Evolutionary conservation across 2,888 invertebrate genomes (phyloP), one percentile per base, ranked within the genome.

Genomic region (Ptilodon capucinus): DNA sequence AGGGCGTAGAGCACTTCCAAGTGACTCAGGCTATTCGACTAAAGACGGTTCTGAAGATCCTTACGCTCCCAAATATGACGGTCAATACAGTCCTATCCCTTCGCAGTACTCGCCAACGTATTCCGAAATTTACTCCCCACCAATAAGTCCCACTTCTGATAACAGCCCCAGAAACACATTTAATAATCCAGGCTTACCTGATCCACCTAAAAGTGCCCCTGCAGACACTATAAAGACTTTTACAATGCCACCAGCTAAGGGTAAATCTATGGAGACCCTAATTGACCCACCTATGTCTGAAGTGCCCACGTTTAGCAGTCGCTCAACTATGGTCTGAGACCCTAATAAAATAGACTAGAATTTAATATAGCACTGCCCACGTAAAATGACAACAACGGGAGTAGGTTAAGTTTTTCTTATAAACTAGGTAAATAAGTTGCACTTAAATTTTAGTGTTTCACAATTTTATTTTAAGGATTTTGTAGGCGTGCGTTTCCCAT

Each of bases 1-100:
- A 39, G 93, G 93, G 7, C 91, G 93, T 25, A 92, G 92, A 36
- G 92, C 92, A 38, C 76, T 93, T 40, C 82, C 91, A 38, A 87
- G 86, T 57, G 92, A 92, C 52, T 89, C 91, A 7, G 91, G 90
- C 0, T 84, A 91, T 57, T 89, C 90, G 1, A 86, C 86, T 2
- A 88, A 87, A 70, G 86, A 86, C 35, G 81, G 81, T 4, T 88
- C 89, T 0, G 88, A 88, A 59, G 88, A 90, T 51, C 89, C 89
- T 3, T 89, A 86, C 54, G 65, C 75, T n/a, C 77, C 77, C 1
- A 84, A 85, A 68, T 88, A 77, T 42, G 86, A 81, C 32, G 76
- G 77, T 11, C 84, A 84, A 57, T 88, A 86, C 58, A 91, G 91
- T 57, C 88, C 91, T 0, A 80, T 86, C 40, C 85, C 91, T 0